Base-by-base conservation (phyloP, 2,888 invertebrate genomes). In the Caenorhabditis parvicauda region DNA sequence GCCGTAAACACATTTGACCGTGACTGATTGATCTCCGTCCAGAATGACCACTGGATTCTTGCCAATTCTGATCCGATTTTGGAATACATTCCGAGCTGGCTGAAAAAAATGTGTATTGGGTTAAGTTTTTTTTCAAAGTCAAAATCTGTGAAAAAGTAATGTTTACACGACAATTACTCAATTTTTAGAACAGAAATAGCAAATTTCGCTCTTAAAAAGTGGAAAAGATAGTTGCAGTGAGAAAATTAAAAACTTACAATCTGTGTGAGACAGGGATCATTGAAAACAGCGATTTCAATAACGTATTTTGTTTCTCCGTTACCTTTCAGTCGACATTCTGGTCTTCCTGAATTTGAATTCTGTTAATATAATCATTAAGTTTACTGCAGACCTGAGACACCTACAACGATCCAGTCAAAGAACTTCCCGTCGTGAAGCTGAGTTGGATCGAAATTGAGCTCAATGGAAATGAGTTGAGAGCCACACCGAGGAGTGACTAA, bases 301-400 rank as follows among this genome's bases (percentile, higher is more conserved):
- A 81, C 67, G 41, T 79, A 78, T 29, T 72, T 67, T 1, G 71
- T 58, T 47, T 80, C 79, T 6, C 81, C 80, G 46, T 79, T 80
- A 7, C 80, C 80, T 32, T 65, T 62, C 12, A 75, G 53, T 1
- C 76, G 67, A 49, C 80, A 80, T 55, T 77, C 77, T 3, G 71
- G 70, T 3, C 70, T 51, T 6, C 72, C 72, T 62, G 32, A 21
- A 63, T 21, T 45, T 27, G 32, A 27, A 48, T 7, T 45, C n/a
- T 5, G 24, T 39, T 54, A 2, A 3, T 45, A 19, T 24, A 29
- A 2, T 12, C 19, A 24, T 17, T 25, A 2, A 28, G 29, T n/a
- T n/a, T 22, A 21, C 14, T 2, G 43, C 57, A 9, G 61, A 81
- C 63, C 81, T 52, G 68, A 78, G 47, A 60, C 75, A 58, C 79